These are phyloP conservation scores for Scylla paramamosain DNA, from an alignment of 1,140 invertebrate species.

Conservation along the genomic window DNA sequence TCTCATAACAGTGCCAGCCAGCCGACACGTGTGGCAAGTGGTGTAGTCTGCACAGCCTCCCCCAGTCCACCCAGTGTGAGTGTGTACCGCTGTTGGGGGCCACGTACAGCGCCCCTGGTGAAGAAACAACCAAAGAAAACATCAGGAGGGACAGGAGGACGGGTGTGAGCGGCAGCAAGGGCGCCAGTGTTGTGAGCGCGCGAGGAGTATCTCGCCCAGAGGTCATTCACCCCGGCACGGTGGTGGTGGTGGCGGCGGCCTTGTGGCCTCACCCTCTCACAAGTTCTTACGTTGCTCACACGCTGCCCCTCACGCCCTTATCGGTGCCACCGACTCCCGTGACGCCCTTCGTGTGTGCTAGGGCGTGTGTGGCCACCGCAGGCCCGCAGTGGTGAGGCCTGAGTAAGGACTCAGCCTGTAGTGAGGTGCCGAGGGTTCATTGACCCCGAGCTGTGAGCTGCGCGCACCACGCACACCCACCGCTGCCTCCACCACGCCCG, in stretches of 20 bases:
- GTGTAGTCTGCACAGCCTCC: constrained; percentile 25
- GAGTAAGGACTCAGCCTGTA: not conserved
- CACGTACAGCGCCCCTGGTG: not conserved
- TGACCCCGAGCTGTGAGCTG: constrained; percentile 67
- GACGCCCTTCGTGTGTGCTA: not conserved
- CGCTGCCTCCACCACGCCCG: constrained; percentile 67
- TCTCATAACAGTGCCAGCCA: constrained; percentile 62
- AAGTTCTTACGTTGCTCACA: constrained; percentile 52
- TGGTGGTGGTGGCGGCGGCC: constrained; percentile 57
- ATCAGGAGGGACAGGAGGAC: constrained; percentile 7
- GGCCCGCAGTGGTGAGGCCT: not conserved
- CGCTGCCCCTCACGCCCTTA: constrained; percentile 29
- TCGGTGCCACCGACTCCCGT: not conserved
- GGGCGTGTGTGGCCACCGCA: not conserved
- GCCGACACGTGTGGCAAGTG: constrained; percentile 60
- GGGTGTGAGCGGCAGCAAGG: constrained; percentile 54
- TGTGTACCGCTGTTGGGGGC: not conserved
- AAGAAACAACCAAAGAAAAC: not conserved
- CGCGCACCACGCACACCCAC: constrained; percentile 66
- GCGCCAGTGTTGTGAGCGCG: constrained; percentile 64
- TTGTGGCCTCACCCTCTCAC: constrained; percentile 58
- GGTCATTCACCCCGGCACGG: constrained; percentile 71
- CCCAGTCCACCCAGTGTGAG: not conserved
- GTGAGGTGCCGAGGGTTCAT: constrained; percentile 66
- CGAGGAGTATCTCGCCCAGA: constrained; percentile 65